Evolutionary conservation across 2,888 invertebrate genomes (phyloP).

Genomic region (Anthoptus insignis): DNA sequence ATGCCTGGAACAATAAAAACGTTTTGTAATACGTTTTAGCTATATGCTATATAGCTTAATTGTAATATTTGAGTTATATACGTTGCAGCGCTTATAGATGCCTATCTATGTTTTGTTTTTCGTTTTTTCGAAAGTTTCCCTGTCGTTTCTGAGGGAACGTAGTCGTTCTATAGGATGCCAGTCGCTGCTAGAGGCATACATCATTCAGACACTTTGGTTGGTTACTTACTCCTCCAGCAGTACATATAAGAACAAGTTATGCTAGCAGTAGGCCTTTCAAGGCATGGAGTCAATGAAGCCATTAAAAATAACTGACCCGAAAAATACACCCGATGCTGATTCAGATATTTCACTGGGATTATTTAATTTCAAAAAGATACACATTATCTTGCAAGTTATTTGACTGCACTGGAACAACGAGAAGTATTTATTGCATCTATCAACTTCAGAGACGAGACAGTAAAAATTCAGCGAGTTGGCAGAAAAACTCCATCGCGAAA

Average conservation of each 20-base stretch:
- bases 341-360: background rate
- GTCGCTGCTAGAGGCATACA: no score
- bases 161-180: no score
- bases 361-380: background rate
- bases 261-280: no score
- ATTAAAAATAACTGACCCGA: no score
- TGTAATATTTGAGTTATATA: conserved; percentile 5
- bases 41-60: conserved; percentile 1
- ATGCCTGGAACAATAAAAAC: conserved; percentile 33
- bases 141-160: no score
- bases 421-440: conserved; percentile 17
- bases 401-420: background rate
- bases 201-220: no score
- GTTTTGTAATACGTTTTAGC: conserved; percentile 33
- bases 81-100: background rate
- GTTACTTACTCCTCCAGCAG: no score
- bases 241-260: no score
- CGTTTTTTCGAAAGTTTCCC: no score
- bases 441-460: conserved; percentile 7
- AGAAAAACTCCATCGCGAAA: conserved; percentile 18
- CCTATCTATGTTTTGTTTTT: no score
- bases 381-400: background rate
- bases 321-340: background rate
- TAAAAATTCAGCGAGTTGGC: conserved; percentile 26
- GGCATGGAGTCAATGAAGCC: no score